Percentiles rank a stretch among this genome's conserved stretches.
Conservation (phyloP, 2,888 invertebrate species). For the Pterostichus niger region DNA sequence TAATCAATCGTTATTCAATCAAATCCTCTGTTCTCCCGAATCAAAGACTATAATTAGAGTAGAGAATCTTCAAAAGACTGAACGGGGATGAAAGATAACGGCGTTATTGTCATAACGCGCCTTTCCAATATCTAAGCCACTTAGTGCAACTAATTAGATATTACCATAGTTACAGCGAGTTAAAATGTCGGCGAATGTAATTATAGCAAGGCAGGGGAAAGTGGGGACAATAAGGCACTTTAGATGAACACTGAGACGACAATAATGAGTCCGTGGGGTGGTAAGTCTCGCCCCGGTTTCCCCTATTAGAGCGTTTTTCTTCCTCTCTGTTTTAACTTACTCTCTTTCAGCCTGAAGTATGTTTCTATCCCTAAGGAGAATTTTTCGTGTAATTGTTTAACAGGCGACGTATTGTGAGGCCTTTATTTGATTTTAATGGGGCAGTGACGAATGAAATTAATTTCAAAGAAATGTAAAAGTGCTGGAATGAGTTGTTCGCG, state of each 20-base stretch:
- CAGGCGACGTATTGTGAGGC: constrained; percentile 13
- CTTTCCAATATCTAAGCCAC: constrained; percentile 68
- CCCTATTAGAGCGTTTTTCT: constrained; percentile 38
- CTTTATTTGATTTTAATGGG: constrained; percentile 47
- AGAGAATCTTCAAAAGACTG: constrained; percentile 20
- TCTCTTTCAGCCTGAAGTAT: constrained; percentile 22
- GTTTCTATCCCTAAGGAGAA: constrained; percentile 31
- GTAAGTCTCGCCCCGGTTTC: constrained; percentile 3
- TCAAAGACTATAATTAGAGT: constrained; percentile 28
- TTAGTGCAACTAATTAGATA: constrained; percentile 72
- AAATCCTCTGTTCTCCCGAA: constrained; percentile 6
- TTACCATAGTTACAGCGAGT: constrained; percentile 72
- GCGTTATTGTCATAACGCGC: constrained; percentile 44
- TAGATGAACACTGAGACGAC: constrained; percentile 70
- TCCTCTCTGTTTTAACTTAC: constrained; percentile 17
- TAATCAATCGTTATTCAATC: constrained; percentile 25
- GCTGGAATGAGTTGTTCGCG: too few relatives aligned
- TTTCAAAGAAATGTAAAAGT: not conserved
- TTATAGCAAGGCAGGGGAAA: not conserved
- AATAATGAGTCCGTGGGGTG: constrained; percentile 70
- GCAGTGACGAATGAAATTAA: constrained; percentile 35
- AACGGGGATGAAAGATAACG: not conserved
- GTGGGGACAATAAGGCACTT: constrained; percentile 70
- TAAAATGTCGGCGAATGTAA: constrained; percentile 64
- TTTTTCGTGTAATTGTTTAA: constrained; percentile 47